A percentile compares a stretch with the other conserved stretches of the same genome.
phyloP scores from a whole-genome alignment of 1,140 invertebrate genomes.

The Cotesia chilonis region DNA sequence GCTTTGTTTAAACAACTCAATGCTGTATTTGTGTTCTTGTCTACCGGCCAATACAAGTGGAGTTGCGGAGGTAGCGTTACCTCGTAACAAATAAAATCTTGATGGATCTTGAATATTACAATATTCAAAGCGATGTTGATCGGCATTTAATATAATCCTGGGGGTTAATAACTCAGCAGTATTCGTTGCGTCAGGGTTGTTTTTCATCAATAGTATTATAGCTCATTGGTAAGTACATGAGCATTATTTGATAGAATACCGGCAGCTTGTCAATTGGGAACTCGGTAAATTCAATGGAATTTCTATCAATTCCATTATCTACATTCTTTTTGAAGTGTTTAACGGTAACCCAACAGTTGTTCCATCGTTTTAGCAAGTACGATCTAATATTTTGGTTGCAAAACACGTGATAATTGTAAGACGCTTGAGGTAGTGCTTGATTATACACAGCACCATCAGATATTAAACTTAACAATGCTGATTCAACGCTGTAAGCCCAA shows the following conservation, averaged over 20 bases:
- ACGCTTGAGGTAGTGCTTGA: background rate
- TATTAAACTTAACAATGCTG: background rate
- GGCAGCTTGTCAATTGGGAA: background rate
- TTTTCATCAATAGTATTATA: background rate
- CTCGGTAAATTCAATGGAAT: background rate
- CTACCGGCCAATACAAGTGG: background rate
- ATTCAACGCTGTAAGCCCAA: background rate
- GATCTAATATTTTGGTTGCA: background rate
- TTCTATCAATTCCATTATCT: too few relatives aligned
- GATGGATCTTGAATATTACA: background rate
- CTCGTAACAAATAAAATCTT: background rate
- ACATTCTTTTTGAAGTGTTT: background rate
- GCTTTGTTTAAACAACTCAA: constrained; percentile 10
- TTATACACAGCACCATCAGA: background rate
- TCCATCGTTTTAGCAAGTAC: background rate
- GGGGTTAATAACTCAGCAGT: background rate
- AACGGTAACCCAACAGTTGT: background rate
- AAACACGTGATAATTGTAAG: background rate
- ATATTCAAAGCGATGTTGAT: background rate
- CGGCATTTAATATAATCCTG: background rate
- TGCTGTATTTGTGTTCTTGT: background rate
- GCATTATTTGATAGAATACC: constrained; percentile 3
- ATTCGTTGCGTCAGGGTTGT: background rate
- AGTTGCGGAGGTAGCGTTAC: background rate
- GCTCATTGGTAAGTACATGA: background rate